Base-by-base conservation (phyloP, 2,888 invertebrate genomes). In the Heliconius sara region DNA sequence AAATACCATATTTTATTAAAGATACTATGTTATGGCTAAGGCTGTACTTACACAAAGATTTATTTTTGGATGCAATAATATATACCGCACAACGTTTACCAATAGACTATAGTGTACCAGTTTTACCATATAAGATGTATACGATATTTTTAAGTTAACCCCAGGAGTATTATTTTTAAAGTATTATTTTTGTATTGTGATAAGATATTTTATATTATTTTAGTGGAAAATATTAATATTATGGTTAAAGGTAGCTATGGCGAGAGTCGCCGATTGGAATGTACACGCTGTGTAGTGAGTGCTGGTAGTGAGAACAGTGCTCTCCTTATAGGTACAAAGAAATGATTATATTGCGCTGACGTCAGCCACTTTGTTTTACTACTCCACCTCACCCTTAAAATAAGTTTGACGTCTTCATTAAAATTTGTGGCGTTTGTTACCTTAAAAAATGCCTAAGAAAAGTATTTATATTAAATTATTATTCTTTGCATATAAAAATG, bases 311-410 rank as follows among this genome's bases (percentile, higher is more conserved):
- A 89, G 91, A 90, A 85, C 85, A 80, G 86, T 87, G 86, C 88
- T 90, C 91, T 90, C 89, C 93, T 93, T 92, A 90, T 93, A 93
- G 91, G 94, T 94, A 95, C 94, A 94, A 94, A 95, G 93, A 93
- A 93, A 93, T 85, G 92, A 94, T 83, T 94, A 94, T 93, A 94
- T 91, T 93, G 92, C 90, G 93, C 93, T 93, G 91, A 93, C 90
- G 85, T 89, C 88, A 88, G 83, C 73, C 75, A 77, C 83, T 47
- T 85, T 85, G 86, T 91, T 87, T 88, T 81, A 88, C 88, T 88
- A 68, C 34, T 34, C 52, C 57, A 52, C 52, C 66, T 68, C n/a
- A 76, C 68, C 66, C 67, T 66, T 70, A 70, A 47, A 43, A 34
- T 60, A 34, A 66, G n/a, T 16, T 77, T 43, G 65, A 27, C 16